Evolutionary conservation across 2,888 invertebrate species (phyloP).

Genomic region (Pegoplata infirma): DNA sequence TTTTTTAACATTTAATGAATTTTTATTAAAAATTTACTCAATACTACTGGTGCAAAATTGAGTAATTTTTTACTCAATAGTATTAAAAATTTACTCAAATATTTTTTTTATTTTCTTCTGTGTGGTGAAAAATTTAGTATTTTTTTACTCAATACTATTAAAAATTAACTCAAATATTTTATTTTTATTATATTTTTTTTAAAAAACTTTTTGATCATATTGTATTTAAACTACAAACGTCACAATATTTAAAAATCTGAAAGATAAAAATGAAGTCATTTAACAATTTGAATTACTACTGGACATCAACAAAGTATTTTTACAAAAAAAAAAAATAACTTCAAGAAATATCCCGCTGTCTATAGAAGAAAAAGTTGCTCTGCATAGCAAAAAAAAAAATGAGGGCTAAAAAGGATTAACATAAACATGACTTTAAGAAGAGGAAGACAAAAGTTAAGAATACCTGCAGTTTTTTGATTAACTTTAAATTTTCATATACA

Average conservation of each 20-base stretch:
- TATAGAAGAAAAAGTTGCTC: background rate
- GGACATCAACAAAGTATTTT: slow-evolving; percentile 26
- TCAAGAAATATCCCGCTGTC: slow-evolving; percentile 50
- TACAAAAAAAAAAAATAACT: background rate
- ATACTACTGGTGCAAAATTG: too few species aligned
- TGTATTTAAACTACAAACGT: slow-evolving; percentile 20
- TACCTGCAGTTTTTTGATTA: slow-evolving; percentile 37
- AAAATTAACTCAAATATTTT: background rate
- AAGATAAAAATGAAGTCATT: slow-evolving; percentile 56
- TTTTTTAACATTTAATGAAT: too few species aligned
- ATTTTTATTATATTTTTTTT: background rate
- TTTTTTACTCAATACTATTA: too few species aligned
- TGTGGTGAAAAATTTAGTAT: too few species aligned
- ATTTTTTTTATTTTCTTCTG: too few species aligned
- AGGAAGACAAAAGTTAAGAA: background rate
- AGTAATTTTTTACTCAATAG: too few species aligned
- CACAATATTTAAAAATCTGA: slow-evolving; percentile 49
- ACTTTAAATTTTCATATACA: slow-evolving; percentile 28
- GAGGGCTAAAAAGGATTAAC: slow-evolving; percentile 32
- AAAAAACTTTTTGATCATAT: background rate
- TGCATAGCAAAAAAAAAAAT: slow-evolving; percentile 6
- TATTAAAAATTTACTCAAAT: too few species aligned
- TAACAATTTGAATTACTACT: slow-evolving; percentile 49
- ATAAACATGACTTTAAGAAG: background rate
- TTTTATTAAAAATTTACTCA: too few species aligned